Conservation (phyloP, 2,797 vertebrate genomes). For the Uromys caudimaculatus region DNA sequence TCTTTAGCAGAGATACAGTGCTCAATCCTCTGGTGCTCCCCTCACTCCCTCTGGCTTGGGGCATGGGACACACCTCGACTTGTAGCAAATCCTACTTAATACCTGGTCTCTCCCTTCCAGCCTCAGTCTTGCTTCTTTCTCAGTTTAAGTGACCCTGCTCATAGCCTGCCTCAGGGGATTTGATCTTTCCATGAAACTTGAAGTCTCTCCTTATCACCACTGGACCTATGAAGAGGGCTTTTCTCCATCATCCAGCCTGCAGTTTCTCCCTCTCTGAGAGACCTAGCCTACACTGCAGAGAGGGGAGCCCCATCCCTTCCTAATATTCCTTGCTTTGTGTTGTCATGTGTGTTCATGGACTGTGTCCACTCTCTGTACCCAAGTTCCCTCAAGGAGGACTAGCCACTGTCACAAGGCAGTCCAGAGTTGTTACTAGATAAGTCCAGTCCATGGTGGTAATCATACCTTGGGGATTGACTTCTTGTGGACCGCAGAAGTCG, state of each 20-base stretch:
- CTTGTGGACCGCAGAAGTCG: neutral
- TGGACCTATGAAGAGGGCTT: neutral
- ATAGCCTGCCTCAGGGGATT: neutral
- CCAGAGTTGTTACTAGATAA: neutral
- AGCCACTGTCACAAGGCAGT: neutral
- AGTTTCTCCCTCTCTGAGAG: neutral
- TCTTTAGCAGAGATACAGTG: neutral
- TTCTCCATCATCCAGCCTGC: neutral
- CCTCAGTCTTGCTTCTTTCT: neutral
- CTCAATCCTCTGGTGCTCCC: neutral
- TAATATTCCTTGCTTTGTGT: neutral
- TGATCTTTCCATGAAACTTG: neutral
- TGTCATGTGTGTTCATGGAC: rapidly evolving
- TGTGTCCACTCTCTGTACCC: neutral
- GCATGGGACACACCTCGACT: no score
- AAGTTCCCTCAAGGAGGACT: neutral
- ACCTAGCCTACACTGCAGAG: neutral
- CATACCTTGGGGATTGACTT: no score
- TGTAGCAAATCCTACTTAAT: neutral
- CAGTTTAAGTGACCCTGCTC: neutral
- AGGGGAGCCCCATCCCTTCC: neutral
- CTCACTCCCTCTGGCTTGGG: no score
- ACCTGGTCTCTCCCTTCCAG: neutral
- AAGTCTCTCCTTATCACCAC: neutral
- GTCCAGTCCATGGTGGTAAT: no score